These are phyloP conservation scores for Cerceris rybyensis DNA, from an alignment of 2,888 invertebrate genomes.

Conservation along the genomic window DNA sequence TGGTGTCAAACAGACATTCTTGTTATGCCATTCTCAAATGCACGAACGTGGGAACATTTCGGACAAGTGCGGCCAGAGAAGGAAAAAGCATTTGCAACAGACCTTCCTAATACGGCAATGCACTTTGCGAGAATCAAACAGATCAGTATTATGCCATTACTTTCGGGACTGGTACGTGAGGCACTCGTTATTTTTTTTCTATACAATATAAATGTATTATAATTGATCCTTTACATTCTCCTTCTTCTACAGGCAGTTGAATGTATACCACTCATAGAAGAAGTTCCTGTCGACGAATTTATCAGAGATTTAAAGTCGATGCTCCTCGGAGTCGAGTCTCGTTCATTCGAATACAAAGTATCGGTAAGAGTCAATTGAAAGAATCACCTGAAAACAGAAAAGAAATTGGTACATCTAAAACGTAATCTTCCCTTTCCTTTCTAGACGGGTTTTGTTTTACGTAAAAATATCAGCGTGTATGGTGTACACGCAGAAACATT, in stretches of 20 bases:
- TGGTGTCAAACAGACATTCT: conserved; percentile 60
- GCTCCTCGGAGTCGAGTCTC: conserved; percentile 77
- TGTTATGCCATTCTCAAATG: conserved; percentile 38
- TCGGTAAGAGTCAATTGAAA: conserved; percentile 49
- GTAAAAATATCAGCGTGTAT: conserved; percentile 67
- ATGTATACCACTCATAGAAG: conserved; percentile 52
- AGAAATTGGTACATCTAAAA: conserved; percentile 1
- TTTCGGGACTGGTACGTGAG: conserved; percentile 58
- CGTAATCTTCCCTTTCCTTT: not conserved
- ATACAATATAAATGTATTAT: conserved; percentile 5
- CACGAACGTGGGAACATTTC: conserved; percentile 77
- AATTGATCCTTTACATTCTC: conserved; percentile 15
- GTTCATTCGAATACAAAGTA: conserved; percentile 69
- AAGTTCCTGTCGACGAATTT: conserved; percentile 69
- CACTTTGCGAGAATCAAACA: conserved; percentile 73
- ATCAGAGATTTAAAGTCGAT: conserved; percentile 73
- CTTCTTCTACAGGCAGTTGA: conserved; percentile 42
- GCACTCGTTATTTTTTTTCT: no score
- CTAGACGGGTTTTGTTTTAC: conserved; percentile 72
- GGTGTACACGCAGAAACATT: conserved; percentile 70
- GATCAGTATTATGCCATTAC: conserved; percentile 60
- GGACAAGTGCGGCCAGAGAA: conserved; percentile 68
- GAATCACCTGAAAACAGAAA: no score
- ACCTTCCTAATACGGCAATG: conserved; percentile 68
- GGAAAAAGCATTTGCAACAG: conserved; percentile 71